Evolutionary conservation across 2,797 vertebrate genomes (phyloP), one percentile per base, ranked within the genome.

Genomic region (Anabas testudineus): DNA sequence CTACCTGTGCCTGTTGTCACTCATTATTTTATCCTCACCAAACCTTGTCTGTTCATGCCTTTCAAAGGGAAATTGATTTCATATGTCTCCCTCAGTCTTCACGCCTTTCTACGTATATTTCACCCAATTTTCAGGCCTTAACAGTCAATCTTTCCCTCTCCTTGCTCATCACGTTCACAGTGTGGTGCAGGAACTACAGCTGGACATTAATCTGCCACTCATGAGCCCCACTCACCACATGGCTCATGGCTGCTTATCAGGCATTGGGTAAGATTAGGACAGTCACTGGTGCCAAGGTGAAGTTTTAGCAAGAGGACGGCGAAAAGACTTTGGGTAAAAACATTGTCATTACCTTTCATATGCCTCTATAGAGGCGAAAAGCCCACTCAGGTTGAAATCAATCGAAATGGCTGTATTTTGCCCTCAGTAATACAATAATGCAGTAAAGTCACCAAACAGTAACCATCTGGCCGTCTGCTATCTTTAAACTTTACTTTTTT

Each of bases 191-290:
- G 0, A 46, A 65, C 65, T 87, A 76, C 77, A 79, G 87, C 80
- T 81, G 82, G 83, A 90, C 87, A 90, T 86, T 90, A 90, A 88
- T 86, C 84, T 89, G 84, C 73, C 47, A 10, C 63, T 85, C 88
- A 90, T 87, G 87, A 88, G 84, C 58, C 34, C 30, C 68, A 54
- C 73, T 87, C 81, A 61, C 51, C 73, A 68, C 59, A 80, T 56
- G 24, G 79, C 71, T 87, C 84, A 69, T 21, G 71, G 71, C 75
- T 75, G 79, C 75, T 87, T 88, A 86, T 86, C 82, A 48, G 69
- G 78, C 43, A 13, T 42, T 58, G 67, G 66, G 58, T 71, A 21
- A 85, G 83, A 87, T 86, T 84, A 74, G 79, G 83, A 74, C 56
- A 37, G 74, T 63, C 64, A 60, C 71, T 52, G 55, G 57, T 68